Evolutionary conservation across 2,113 vertebrate genomes (phyloP), one percentile per base, ranked within the genome.

Genomic region (Zosterops lateralis): DNA sequence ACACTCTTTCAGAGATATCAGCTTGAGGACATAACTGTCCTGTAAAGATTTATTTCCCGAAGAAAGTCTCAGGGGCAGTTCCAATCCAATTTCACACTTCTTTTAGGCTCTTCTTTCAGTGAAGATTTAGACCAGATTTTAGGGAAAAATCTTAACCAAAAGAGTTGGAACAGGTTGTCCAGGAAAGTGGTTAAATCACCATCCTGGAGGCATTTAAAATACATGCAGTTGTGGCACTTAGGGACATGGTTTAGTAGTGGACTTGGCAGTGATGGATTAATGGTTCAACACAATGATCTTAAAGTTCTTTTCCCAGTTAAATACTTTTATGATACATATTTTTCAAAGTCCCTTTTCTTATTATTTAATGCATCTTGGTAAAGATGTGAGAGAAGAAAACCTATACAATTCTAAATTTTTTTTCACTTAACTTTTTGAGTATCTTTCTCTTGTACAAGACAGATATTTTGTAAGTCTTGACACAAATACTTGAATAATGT

Each of bases 211-310:
- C 40, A 28, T 62, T 57, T 29, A 29, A 72, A 66, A 64, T 14
- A 53, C 3, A 5, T 9, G 28, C 10, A 57, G 18, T 16, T 31
- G 32, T 54, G 57, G 34, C 22, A 25, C 16, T 60, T 18, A 25
- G 24, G 24, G 15, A 14, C 28, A 24, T 17, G 19, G 20, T 31
- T 44, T 47, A 70, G 38, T 65, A 31, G 28, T 53, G 31, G 32
- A 31, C 32, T 68, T 54, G 42, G 38, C 44, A 48, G 38, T 58
- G 29, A 14, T 38, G 13, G 6, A 12, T 38, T 64, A 54, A 40
- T 1, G 3, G 14, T 38, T 60, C 56, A 34, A 70, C 34, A 70
- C 1, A 0, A 61, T n/a, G 1, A 45, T 65, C 31, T 11, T 44
- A 31, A 75, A 65, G 12, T 34, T 44, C 32, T 54, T 74, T 65